Conservation (phyloP, 2,797 vertebrate species). For the Hippoglossus hippoglossus region DNA sequence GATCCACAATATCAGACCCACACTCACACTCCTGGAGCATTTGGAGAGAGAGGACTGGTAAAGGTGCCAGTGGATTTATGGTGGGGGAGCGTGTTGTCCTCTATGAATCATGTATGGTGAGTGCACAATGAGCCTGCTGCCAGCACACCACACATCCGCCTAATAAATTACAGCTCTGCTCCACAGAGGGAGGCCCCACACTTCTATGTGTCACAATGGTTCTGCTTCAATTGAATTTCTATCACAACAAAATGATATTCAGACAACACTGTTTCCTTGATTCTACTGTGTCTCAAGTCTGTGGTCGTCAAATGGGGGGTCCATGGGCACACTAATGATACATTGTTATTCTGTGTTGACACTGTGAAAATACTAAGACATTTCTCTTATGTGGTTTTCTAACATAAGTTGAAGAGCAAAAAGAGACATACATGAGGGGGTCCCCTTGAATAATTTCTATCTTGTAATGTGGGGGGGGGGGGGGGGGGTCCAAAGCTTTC, state of each 20-base stretch:
- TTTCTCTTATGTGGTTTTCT: too few species aligned
- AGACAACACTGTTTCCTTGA: too few species aligned
- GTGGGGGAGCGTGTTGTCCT: slow-evolving; percentile 42
- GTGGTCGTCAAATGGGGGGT: too few species aligned
- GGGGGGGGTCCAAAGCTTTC: too few species aligned
- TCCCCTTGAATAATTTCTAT: too few species aligned
- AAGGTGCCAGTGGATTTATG: slow-evolving; percentile 56
- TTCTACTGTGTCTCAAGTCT: too few species aligned
- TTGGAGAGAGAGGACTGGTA: slow-evolving; percentile 23
- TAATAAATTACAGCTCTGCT: slow-evolving; percentile 38
- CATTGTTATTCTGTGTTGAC: not conserved
- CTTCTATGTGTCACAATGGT: not conserved
- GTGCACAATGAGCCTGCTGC: slow-evolving; percentile 19
- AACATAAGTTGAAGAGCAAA: too few species aligned
- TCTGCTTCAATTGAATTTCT: not conserved
- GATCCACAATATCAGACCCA: slow-evolving; percentile 21
- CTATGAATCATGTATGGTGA: slow-evolving; percentile 54
- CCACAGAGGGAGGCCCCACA: not conserved
- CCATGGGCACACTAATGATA: too few species aligned
- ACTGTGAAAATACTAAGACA: too few species aligned
- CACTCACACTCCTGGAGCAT: slow-evolving; percentile 9
- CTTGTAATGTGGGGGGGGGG: too few species aligned
- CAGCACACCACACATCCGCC: slow-evolving; percentile 37
- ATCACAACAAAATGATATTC: not conserved
- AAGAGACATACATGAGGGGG: too few species aligned